Base-by-base conservation (phyloP, 2,797 vertebrate species). In the Sebastes iracundus region DNA sequence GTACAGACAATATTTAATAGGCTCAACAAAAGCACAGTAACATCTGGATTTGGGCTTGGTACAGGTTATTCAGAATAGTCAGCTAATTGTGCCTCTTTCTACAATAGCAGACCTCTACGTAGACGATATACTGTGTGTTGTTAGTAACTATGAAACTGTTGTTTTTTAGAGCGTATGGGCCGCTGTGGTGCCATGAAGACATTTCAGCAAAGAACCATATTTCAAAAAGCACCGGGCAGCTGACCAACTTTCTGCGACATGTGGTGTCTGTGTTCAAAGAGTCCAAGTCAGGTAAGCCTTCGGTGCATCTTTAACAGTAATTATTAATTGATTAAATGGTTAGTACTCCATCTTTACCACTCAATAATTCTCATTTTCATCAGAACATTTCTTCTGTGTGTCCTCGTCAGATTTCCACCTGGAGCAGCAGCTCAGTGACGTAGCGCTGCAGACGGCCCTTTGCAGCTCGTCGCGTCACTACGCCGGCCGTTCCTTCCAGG, bases 161-260 rank as follows among this genome's bases (percentile, higher is more conserved):
- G 33, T 92, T 88, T 89, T 80, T 58, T 82, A 99, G 98, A 93
- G 95, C 96, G 1, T 97, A 96, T 83, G 98, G 98, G 86, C 97
- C 99, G 0, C 96, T 99, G 73, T 99, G 99, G 99, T 98, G 97
- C 93, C 98, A 99, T 59, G 98, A 99, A 93, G 99, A 99, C 92
- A 99, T 99, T 94, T 99, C 98, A 23, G 97, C 98, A 77, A 99
- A 99, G 95, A 99, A 98, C 88, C 97, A 97, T 84, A 96, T 97
- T 87, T 98, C 97, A 38, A 98, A 98, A 95, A 99, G 99, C 85
- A 96, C 97, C 0, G 97, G 96, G 60, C 98, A 99, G 85, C 96
- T 99, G 78, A 96, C 97, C 6, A 98, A 98, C 91, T 99, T 99
- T 80, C 95, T 99, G 55, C 96, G 97, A 22, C 97, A 99, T 28